phyloP scores from a whole-genome alignment of 2,113 vertebrate species.

The Phalacrocorax carbo region DNA sequence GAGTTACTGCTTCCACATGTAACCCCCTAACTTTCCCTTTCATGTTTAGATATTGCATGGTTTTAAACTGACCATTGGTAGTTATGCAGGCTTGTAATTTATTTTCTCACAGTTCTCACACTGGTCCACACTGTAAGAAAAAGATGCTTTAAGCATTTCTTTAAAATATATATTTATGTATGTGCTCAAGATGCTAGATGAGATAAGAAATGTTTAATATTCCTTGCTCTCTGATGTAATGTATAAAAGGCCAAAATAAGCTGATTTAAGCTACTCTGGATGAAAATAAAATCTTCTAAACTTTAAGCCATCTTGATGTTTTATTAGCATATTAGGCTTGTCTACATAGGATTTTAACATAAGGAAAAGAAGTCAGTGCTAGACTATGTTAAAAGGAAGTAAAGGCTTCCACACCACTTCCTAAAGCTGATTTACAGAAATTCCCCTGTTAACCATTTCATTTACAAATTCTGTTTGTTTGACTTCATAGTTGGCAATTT shows the following conservation, averaged over 20 bases:
- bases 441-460: conserved; percentile 10
- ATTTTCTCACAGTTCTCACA: background rate
- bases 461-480: background rate
- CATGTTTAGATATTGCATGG: background rate
- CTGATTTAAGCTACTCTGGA: background rate
- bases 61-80: background rate
- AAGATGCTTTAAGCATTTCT: background rate
- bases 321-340: background rate
- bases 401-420: background rate
- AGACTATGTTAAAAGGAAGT: background rate
- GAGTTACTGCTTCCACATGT: background rate
- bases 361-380: background rate
- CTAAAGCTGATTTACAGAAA: background rate
- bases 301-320: background rate
- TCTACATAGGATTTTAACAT: background rate
- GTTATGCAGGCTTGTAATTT: background rate
- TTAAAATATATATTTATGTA: background rate
- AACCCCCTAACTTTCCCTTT: background rate
- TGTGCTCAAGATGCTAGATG: background rate
- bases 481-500: background rate
- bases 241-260: background rate
- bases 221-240: background rate
- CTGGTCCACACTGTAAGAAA: background rate
- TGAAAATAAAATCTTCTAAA: background rate
- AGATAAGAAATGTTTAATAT: background rate